Conservation (phyloP, 53 echinoderm and acorn worm species). For the Patiria pectinifera region DNA sequence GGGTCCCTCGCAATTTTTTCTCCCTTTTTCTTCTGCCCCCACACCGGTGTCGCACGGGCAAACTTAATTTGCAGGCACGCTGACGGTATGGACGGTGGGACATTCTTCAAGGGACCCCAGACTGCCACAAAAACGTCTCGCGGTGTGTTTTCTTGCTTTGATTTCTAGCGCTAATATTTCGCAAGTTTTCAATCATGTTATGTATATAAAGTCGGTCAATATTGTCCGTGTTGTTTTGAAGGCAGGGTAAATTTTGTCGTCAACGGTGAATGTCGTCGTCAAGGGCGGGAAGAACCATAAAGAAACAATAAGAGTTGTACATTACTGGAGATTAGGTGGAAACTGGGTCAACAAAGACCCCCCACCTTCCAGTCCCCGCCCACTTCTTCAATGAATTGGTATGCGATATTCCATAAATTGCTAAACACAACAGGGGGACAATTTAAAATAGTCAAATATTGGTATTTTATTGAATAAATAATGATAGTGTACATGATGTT, state of each 20-base stretch:
- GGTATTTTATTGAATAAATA: too few relatives aligned
- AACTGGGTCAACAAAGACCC: too few relatives aligned
- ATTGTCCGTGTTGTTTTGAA: conserved; percentile 8
- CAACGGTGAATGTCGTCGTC: not conserved
- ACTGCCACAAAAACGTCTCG: not conserved
- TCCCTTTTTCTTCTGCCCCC: not conserved
- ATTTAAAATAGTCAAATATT: too few relatives aligned
- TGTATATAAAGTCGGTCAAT: conserved; percentile 18
- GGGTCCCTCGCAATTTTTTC: not conserved
- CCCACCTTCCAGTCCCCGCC: too few relatives aligned
- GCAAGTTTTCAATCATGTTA: conserved; percentile 6
- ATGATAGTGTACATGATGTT: too few relatives aligned
- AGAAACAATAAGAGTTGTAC: not conserved
- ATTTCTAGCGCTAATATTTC: conserved; percentile 7
- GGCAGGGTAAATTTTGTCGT: not conserved
- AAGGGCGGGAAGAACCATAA: not conserved
- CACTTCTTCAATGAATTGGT: too few relatives aligned
- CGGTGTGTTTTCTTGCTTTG: not conserved
- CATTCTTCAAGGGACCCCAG: not conserved
- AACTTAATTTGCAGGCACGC: conserved; percentile 39
- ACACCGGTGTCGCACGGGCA: conserved; percentile 28
- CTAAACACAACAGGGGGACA: too few relatives aligned
- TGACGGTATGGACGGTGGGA: conserved; percentile 1
- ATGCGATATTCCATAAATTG: too few relatives aligned
- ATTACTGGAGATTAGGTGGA: too few relatives aligned